phyloP scores from a whole-genome alignment of 2,113 vertebrate genomes.

The Nestor notabilis region DNA sequence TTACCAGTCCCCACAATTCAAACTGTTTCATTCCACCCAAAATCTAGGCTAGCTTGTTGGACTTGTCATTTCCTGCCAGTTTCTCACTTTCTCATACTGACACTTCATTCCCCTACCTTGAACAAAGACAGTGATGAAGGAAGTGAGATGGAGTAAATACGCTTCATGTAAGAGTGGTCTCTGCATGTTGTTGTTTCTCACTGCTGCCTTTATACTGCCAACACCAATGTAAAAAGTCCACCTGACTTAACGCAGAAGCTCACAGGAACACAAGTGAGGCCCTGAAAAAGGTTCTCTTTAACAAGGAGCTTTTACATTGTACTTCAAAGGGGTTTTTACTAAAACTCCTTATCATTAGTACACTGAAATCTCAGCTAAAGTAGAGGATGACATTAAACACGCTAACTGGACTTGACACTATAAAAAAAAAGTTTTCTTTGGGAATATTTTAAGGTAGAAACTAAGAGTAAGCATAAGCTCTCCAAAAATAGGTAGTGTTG shows the following conservation, averaged over 20 bases:
- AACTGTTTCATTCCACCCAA: background rate
- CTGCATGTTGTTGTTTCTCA: background rate
- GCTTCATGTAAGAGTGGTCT: background rate
- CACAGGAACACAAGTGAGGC: background rate
- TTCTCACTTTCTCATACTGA: background rate
- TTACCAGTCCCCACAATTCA: background rate
- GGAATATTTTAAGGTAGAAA: background rate
- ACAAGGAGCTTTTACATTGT: background rate
- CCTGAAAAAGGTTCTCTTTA: background rate
- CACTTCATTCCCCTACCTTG: background rate
- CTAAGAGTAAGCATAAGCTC: background rate
- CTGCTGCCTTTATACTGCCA: background rate
- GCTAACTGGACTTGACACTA: background rate
- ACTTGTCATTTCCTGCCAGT: background rate
- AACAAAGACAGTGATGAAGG: background rate
- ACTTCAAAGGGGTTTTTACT: background rate
- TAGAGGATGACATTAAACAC: background rate
- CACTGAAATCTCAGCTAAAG: background rate
- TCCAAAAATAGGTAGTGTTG: accelerated
- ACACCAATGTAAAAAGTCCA: background rate
- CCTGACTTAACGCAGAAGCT: background rate
- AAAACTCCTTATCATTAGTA: background rate
- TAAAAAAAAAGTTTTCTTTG: background rate
- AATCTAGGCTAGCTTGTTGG: background rate
- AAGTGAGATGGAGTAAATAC: background rate